Evolutionary conservation across 2,113 vertebrate species (phyloP).

Genomic region (Anarrhichthys ocellatus): DNA sequence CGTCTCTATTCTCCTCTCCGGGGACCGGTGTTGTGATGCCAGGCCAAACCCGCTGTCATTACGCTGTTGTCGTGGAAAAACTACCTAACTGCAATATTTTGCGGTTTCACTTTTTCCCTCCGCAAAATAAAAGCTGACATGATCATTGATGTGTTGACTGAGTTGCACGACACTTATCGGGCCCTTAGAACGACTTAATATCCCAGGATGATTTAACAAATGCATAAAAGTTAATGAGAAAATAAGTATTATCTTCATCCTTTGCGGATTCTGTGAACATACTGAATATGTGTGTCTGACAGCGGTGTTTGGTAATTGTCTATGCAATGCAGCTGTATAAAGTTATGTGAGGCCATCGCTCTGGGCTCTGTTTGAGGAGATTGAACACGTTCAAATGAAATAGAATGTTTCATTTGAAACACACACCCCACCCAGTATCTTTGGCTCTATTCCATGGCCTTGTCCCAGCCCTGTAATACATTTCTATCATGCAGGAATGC

Average conservation of each 20-base stretch:
- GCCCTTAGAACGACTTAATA: background rate
- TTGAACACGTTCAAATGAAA: constrained; percentile 17
- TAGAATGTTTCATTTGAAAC: too few relatives aligned
- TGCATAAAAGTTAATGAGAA: background rate
- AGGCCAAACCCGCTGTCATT: background rate
- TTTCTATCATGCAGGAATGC: constrained; percentile 41
- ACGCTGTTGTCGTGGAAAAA: constrained; percentile 34
- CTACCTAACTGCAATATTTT: constrained; percentile 18
- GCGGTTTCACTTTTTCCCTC: constrained; percentile 29
- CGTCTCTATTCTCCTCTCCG: constrained; percentile 25
- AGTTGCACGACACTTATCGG: background rate
- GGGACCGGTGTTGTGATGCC: constrained; percentile 17
- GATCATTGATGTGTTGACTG: background rate
- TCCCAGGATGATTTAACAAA: background rate
- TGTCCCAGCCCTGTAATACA: constrained; percentile 14
- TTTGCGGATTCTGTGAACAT: background rate
- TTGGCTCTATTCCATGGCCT: constrained; percentile 20
- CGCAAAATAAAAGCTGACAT: constrained; percentile 5
- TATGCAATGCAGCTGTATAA: constrained; percentile 4
- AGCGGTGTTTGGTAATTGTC: background rate
- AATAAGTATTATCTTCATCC: background rate
- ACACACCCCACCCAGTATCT: constrained; percentile 19
- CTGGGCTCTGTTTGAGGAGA: background rate
- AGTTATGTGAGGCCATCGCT: background rate
- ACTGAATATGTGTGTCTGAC: background rate